A percentile compares a stretch with the other conserved stretches of the same genome.
Evolutionary conservation across 2,113 vertebrate genomes (phyloP).

Genomic region (Falco punctatus): DNA sequence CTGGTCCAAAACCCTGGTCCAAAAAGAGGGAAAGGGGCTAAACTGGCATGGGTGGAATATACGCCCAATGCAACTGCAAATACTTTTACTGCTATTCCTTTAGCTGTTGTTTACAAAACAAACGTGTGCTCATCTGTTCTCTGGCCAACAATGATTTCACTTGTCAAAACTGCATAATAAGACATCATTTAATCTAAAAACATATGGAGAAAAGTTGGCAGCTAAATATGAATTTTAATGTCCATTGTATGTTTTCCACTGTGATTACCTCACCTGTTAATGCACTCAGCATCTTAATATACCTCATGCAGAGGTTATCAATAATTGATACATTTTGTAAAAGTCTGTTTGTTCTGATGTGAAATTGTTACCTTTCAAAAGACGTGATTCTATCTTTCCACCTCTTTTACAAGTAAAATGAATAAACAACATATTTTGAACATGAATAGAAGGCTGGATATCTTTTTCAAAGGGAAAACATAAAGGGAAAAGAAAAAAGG

Average conservation of each 20-base stretch:
- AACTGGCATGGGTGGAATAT: fast-evolving
- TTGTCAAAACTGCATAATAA: neutral
- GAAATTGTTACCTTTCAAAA: neutral
- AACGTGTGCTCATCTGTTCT: neutral
- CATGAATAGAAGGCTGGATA: neutral
- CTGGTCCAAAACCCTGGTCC: neutral
- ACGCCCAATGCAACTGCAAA: fast-evolving
- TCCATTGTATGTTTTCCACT: neutral
- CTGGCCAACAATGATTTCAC: neutral
- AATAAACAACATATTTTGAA: neutral
- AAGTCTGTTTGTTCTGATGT: neutral
- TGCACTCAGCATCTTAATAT: neutral
- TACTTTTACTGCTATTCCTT: neutral
- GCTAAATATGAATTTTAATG: neutral
- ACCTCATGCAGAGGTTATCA: neutral
- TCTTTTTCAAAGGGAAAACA: neutral
- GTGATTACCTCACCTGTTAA: neutral
- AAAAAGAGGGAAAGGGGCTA: too few species aligned
- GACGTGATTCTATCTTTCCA: neutral
- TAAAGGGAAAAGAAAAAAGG: neutral
- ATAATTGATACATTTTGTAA: neutral
- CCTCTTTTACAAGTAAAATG: neutral
- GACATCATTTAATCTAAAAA: neutral
- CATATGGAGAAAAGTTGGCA: neutral
- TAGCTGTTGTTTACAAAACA: neutral